phyloP scores from a whole-genome alignment of 2,113 vertebrate genomes.

The Alosa alosa region DNA sequence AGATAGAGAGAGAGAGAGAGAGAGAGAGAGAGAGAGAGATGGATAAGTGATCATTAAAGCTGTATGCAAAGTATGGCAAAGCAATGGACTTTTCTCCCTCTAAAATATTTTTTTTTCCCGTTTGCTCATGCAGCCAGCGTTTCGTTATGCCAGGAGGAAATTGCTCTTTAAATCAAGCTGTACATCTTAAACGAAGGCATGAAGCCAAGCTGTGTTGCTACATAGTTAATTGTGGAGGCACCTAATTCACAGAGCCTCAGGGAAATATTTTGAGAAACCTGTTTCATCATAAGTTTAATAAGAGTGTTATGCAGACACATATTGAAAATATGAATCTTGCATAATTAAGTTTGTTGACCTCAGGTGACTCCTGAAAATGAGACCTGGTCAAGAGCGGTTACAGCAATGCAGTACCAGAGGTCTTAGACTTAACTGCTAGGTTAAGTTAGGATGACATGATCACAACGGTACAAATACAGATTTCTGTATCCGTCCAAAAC shows the following conservation, averaged over 20 bases:
- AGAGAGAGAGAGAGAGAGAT: neutral
- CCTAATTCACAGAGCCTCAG: constrained; percentile 38
- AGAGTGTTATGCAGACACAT: neutral
- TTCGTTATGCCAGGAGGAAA: neutral
- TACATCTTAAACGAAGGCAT: constrained; percentile 1
- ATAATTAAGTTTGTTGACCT: constrained; percentile 2
- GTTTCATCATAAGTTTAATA: neutral
- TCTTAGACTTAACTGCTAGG: neutral
- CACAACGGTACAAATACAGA: neutral
- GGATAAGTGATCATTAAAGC: neutral
- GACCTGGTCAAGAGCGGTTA: neutral
- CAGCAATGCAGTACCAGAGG: neutral
- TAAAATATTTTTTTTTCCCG: neutral
- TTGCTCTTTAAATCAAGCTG: constrained; percentile 8
- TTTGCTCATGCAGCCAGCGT: neutral
- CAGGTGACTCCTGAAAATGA: neutral
- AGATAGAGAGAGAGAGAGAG: neutral
- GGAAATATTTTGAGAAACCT: neutral
- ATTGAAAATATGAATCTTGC: neutral
- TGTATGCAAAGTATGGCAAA: neutral
- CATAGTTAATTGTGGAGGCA: constrained; percentile 35
- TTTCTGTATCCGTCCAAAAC: neutral
- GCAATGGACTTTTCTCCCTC: neutral
- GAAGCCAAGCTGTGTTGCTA: neutral
- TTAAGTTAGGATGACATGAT: neutral